Base-by-base conservation (phyloP, 2,888 invertebrate genomes). In the Andricus curvator region DNA sequence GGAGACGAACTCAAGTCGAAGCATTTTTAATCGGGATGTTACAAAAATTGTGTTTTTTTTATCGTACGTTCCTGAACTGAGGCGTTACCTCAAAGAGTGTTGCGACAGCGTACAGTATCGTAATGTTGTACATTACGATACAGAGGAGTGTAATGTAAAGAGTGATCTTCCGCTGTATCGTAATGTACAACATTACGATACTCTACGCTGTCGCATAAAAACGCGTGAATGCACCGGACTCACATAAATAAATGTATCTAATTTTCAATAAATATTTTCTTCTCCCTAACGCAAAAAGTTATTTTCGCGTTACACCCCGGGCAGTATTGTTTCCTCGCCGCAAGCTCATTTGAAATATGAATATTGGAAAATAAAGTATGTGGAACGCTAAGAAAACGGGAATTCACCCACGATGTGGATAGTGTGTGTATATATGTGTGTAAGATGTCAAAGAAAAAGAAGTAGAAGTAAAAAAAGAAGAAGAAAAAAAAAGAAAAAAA, bases 291-390 rank as follows among this genome's bases (percentile, higher is more conserved):
- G 51, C 51, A 70, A 70, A 70, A 70, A 51, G 70, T 29, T 70
- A 70, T 51, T 70, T 70, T 51, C 70, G 29, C 25, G 33, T 33
- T 33, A 68, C n/a, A 29, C n/a, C n/a, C 20, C 8, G 4, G 29
- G 22, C 22, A 70, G 70, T 51, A 51, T 70, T 70, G 70, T 70
- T 70, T 51, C n/a, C 29, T 70, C 33, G 51, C 70, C 70, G 29
- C 25, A 51, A 51, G 70, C 51, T 51, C 48, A 56, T 70, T 70
- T 70, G 70, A 70, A 70, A 70, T 51, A 74, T 74, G 56, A 56
- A 74, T 74, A 74, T 74, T 74, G 56, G 33, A 51, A 37, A 74
- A 33, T 74, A 74, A 74, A 74, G 33, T 74, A 74, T 33, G 56
- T n/a, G 13, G 74, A 33, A 70, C 9, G 29, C 20, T 48, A 70